phyloP scores from a whole-genome alignment of 2,113 vertebrate species.

The Gymnocephalus cernua region DNA sequence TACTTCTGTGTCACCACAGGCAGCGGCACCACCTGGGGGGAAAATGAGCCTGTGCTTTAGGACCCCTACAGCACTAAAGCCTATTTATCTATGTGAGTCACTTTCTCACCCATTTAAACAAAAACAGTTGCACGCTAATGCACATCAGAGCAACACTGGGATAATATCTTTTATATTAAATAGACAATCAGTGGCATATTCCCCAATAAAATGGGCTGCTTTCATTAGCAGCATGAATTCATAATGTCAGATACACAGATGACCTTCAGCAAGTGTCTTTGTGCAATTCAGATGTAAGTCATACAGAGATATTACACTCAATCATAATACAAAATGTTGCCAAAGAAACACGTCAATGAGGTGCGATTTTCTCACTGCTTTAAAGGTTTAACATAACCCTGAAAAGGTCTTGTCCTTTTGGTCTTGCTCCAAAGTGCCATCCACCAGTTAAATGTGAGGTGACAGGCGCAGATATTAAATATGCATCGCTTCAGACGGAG shows the following conservation, averaged over 20 bases:
- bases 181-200: background rate
- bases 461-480: constrained; percentile 69
- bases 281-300: constrained; percentile 1
- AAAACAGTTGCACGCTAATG: constrained; percentile 5
- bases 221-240: background rate
- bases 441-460: constrained; percentile 74
- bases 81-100: constrained; percentile 25
- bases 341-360: constrained; percentile 18
- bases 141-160: background rate
- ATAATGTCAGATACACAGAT: background rate
- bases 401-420: constrained; percentile 71
- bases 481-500: constrained; percentile 59
- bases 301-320: background rate
- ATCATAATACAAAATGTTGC: constrained; percentile 5
- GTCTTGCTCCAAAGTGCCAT: constrained; percentile 50
- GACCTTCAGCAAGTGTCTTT: constrained; percentile 1
- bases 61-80: constrained; percentile 25
- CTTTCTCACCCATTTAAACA: constrained; percentile 25
- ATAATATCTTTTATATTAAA: background rate
- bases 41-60: constrained; percentile 43
- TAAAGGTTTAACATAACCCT: constrained; percentile 49
- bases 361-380: constrained; percentile 22
- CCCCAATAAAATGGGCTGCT: background rate
- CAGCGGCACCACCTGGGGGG: constrained; percentile 67
- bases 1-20: constrained; percentile 66